phyloP scores from a whole-genome alignment of 2,113 vertebrate species.

The Nothobranchius furzeri region DNA sequence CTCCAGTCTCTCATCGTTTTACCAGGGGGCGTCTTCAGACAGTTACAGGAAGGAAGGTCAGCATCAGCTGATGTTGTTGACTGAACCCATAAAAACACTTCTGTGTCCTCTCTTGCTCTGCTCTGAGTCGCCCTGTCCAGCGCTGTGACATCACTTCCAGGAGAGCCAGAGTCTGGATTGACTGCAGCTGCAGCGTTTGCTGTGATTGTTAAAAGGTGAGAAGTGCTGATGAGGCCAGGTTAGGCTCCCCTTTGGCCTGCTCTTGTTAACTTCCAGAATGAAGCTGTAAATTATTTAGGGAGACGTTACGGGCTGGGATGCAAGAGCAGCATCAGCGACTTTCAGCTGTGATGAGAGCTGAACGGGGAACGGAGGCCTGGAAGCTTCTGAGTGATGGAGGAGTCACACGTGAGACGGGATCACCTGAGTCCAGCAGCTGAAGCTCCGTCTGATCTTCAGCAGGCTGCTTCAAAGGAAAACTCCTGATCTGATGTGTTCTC shows the following conservation, averaged over 20 bases:
- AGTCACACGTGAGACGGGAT: not conserved
- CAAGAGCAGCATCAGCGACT: slow-evolving; percentile 40
- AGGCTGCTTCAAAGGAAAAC: slow-evolving; percentile 17
- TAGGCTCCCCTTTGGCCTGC: slow-evolving; percentile 39
- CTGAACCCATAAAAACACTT: too few relatives aligned
- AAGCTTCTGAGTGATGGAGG: slow-evolving; percentile 12
- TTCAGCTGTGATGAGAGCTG: slow-evolving; percentile 25
- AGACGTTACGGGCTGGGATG: not conserved
- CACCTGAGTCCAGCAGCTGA: not conserved
- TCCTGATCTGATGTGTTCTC: slow-evolving; percentile 2
- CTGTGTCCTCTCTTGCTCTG: too few relatives aligned
- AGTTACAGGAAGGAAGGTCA: too few relatives aligned
- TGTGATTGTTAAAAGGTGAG: not conserved
- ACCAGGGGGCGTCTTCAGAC: too few relatives aligned
- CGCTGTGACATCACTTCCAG: too few relatives aligned
- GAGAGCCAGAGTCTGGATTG: too few relatives aligned
- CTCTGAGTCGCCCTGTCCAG: too few relatives aligned
- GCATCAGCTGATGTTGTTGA: too few relatives aligned
- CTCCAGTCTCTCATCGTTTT: too few relatives aligned
- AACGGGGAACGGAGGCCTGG: not conserved
- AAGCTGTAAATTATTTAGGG: slow-evolving; percentile 53
- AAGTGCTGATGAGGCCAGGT: slow-evolving; percentile 8
- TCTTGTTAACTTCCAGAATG: slow-evolving; percentile 29
- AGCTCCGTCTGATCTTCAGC: not conserved
- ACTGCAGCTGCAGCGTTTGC: too few relatives aligned